phyloP scores from a whole-genome alignment of 1,140 invertebrate species.

The Listronotus bonariensis region DNA sequence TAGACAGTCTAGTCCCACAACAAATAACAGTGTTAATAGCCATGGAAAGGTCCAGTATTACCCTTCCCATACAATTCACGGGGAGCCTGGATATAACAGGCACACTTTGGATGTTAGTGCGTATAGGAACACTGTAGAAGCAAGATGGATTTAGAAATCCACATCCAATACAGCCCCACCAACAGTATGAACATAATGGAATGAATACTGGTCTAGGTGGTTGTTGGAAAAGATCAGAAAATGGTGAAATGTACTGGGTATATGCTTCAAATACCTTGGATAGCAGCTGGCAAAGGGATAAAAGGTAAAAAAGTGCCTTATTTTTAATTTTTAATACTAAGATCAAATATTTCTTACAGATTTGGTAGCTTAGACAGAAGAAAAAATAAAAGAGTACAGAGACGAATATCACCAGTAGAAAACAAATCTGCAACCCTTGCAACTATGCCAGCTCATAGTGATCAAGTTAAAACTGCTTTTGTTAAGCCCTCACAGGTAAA shows the following conservation, averaged over 20 bases:
- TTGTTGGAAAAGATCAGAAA: conserved; percentile 52
- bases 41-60: conserved; percentile 36
- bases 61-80: conserved; percentile 35
- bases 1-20: conserved; percentile 45
- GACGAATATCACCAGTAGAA: conserved; percentile 48
- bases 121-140: conserved; percentile 38
- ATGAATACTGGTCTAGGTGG: conserved; percentile 52
- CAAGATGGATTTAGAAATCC: conserved; percentile 38
- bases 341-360: conserved; percentile 44
- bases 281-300: conserved; percentile 50
- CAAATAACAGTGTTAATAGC: conserved; percentile 11
- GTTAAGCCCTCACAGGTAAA: conserved; percentile 49
- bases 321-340: neutral
- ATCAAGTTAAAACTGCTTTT: conserved; percentile 39
- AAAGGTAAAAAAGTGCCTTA: conserved; percentile 42
- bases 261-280: conserved; percentile 42
- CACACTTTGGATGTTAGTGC: conserved; percentile 35
- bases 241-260: conserved; percentile 53
- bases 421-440: conserved; percentile 48
- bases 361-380: conserved; percentile 69
- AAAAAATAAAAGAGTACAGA: conserved; percentile 57
- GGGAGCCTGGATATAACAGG: conserved; percentile 35
- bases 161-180: conserved; percentile 53
- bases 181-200: conserved; percentile 53
- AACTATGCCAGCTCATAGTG: conserved; percentile 42